phyloP scores from a whole-genome alignment of 2,113 vertebrate genomes.

The Microcebus murinus region DNA sequence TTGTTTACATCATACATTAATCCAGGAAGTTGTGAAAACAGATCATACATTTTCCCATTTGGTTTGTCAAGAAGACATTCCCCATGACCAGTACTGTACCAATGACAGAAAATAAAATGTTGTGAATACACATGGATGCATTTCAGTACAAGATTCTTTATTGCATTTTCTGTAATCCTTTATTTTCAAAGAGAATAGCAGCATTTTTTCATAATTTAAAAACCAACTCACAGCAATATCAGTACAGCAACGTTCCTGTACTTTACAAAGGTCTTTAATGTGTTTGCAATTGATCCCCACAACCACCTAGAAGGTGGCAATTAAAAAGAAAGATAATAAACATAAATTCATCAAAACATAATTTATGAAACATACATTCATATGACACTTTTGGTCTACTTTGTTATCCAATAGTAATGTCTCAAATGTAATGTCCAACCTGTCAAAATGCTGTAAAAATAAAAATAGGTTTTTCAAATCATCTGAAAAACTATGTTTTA shows the following conservation, averaged over 20 bases:
- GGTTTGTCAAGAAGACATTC: constrained; percentile 98
- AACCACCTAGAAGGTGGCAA: background rate
- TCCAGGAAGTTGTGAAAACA: constrained; percentile 93
- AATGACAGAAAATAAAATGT: constrained; percentile 33
- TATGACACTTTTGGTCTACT: background rate
- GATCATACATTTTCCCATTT: constrained; percentile 88
- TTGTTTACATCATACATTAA: constrained; percentile 94
- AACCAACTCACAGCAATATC: background rate
- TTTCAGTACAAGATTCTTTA: background rate
- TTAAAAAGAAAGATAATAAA: background rate
- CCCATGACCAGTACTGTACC: constrained; percentile 93
- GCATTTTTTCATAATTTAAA: background rate
- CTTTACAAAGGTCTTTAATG: background rate
- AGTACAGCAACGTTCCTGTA: background rate
- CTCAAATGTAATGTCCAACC: background rate
- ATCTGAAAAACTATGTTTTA: background rate
- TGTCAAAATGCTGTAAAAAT: background rate
- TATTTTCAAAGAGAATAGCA: background rate
- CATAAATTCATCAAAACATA: background rate
- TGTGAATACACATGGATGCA: background rate
- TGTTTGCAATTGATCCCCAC: background rate
- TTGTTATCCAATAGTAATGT: background rate
- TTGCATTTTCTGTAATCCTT: background rate
- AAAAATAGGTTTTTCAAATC: background rate
- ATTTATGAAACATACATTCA: background rate